Conservation (phyloP, 2,888 invertebrate genomes). For the Caenorhabditis imperialis region DNA sequence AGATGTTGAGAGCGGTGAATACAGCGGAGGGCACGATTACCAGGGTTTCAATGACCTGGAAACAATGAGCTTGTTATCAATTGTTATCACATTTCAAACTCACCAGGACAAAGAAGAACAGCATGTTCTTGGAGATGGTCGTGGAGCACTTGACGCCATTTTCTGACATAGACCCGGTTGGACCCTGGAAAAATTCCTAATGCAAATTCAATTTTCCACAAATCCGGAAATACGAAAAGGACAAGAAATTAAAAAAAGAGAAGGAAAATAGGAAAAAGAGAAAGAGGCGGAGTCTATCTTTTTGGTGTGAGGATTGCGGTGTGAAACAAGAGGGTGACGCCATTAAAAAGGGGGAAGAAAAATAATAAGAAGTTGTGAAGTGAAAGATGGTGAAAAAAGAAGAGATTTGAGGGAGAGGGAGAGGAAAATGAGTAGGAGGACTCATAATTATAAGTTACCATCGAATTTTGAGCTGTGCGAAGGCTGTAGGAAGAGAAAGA, state of each 20-base stretch:
- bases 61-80: not conserved
- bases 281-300: no score
- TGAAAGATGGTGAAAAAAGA: no score
- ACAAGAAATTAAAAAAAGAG: no score
- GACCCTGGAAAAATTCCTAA: constrained; percentile 20
- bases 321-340: no score
- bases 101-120: constrained; percentile 32
- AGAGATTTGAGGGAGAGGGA: no score
- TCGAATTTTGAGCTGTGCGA: constrained; percentile 10
- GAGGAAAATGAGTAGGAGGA: not conserved
- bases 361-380: no score
- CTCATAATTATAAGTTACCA: constrained; percentile 41
- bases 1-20: constrained; percentile 30
- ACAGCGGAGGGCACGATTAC: constrained; percentile 26
- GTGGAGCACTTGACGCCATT: constrained; percentile 23
- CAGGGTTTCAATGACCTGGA: constrained; percentile 29
- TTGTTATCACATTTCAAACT: no score
- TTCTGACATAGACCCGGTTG: constrained; percentile 53
- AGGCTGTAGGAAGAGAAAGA: no score
- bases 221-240: no score
- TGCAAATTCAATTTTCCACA: not conserved
- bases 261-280: no score
- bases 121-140: constrained; percentile 17
- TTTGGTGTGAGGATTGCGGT: no score
- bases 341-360: no score